These are phyloP conservation scores for Epirrhoe tristata DNA, from an alignment of 2,888 invertebrate genomes.

Conservation along the genomic window DNA sequence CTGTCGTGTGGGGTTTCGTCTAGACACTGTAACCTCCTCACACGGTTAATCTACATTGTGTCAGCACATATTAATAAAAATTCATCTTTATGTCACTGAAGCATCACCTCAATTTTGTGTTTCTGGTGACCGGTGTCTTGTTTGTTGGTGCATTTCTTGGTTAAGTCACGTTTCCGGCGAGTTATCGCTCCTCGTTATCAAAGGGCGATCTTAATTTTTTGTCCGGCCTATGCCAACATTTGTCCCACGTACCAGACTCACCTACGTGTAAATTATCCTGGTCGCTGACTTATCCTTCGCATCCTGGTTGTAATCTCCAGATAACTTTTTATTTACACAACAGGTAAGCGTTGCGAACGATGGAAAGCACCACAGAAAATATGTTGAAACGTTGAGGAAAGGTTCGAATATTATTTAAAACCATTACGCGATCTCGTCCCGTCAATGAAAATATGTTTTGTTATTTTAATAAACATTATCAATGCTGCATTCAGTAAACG, in stretches of 20 bases:
- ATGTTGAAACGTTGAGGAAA: no score
- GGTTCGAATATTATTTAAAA: no score
- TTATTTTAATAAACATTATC: constrained; percentile 82
- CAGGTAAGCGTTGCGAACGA: constrained; percentile 50
- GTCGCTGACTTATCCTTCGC: constrained; percentile 67
- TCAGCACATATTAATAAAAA: constrained; percentile 16
- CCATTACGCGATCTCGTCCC: no score
- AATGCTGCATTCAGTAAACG: constrained; percentile 68
- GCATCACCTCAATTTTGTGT: constrained; percentile 18
- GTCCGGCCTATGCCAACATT: constrained; percentile 76
- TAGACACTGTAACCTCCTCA: constrained; percentile 70
- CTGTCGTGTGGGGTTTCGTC: constrained; percentile 73
- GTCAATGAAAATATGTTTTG: no score
- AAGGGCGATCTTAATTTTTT: constrained; percentile 64
- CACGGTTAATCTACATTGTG: constrained; percentile 49
- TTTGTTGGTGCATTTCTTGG: constrained; percentile 37
- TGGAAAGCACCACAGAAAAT: constrained; percentile 53
- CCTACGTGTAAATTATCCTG: constrained; percentile 73
- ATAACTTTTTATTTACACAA: constrained; percentile 57
- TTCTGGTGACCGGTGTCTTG: constrained; percentile 32
- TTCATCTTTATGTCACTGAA: constrained; percentile 8
- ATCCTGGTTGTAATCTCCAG: constrained; percentile 62
- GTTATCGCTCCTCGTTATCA: constrained; percentile 67
- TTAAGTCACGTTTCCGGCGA: constrained; percentile 58
- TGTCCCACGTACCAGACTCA: constrained; percentile 57